A percentile compares a stretch with the other conserved stretches of the same genome.
These are phyloP conservation scores for Panopea generosa DNA, from an alignment of 2,888 invertebrate genomes.

Conservation along the genomic window DNA sequence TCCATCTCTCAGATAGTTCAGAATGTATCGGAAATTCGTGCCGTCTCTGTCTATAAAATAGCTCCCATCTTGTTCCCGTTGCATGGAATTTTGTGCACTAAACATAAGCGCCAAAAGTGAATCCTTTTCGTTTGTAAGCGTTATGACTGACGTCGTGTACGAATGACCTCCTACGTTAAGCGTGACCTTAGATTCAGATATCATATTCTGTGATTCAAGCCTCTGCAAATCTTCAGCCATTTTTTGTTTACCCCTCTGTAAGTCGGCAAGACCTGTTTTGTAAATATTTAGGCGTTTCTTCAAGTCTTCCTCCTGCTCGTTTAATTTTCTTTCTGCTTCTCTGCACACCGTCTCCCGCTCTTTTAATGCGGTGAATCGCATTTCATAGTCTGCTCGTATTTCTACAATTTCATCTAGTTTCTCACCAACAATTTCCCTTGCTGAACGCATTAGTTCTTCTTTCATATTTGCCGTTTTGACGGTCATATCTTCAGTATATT, in stretches of 20 bases:
- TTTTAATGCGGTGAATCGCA: conserved; percentile 34
- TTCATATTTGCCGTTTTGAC: conserved; percentile 26
- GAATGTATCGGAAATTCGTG: conserved; percentile 70
- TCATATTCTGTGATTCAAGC: conserved; percentile 60
- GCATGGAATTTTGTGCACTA: conserved; percentile 65
- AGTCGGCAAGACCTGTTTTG: conserved; percentile 50
- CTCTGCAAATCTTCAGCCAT: conserved; percentile 60
- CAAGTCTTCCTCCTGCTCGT: conserved; percentile 31
- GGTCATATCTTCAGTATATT: conserved; percentile 41
- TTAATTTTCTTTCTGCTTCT: conserved; percentile 30
- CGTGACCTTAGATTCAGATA: conserved; percentile 65
- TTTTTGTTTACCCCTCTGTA: conserved; percentile 53
- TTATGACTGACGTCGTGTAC: conserved; percentile 69
- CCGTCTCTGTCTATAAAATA: conserved; percentile 76
- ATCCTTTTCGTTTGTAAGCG: conserved; percentile 61
- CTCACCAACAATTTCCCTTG: conserved; percentile 47
- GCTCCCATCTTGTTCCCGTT: conserved; percentile 66
- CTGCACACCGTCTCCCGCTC: conserved; percentile 25
- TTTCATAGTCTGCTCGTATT: conserved; percentile 40
- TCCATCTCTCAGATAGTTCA: conserved; percentile 74
- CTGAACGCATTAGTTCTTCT: conserved; percentile 31
- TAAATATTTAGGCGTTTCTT: conserved; percentile 31
- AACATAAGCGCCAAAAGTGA: conserved; percentile 72
- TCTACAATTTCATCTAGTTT: conserved; percentile 39
- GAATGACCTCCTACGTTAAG: conserved; percentile 71